Evolutionary conservation across 2,888 invertebrate species (phyloP).

Genomic region (Papilio gigon): DNA sequence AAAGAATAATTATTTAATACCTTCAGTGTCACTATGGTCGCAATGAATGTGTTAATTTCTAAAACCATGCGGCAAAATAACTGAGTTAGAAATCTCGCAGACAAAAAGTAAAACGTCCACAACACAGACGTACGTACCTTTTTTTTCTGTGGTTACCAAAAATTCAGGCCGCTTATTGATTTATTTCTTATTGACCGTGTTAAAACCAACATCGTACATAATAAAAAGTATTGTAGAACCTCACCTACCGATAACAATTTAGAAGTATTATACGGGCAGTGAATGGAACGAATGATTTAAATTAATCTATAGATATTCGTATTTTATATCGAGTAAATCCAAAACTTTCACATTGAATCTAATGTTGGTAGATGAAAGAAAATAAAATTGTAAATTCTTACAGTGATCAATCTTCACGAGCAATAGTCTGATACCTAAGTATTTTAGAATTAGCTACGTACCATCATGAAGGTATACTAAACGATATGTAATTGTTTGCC

Average conservation of each 20-base stretch:
- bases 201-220: conserved; percentile 21
- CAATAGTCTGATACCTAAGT: conserved; percentile 6
- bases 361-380: not conserved
- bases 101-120: conserved; percentile 6
- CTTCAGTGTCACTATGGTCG: not conserved
- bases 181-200: conserved; percentile 22
- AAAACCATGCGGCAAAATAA: not conserved
- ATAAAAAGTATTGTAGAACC: conserved; percentile 16
- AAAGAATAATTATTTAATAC: not conserved
- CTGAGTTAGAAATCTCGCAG: not conserved
- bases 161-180: conserved; percentile 23
- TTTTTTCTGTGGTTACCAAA: conserved; percentile 13
- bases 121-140: conserved; percentile 13
- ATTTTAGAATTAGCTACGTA: conserved; percentile 29
- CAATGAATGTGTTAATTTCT: not conserved
- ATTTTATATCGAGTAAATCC: conserved; percentile 2
- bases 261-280: not conserved
- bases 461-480: conserved; percentile 10
- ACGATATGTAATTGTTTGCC: conserved; percentile 35
- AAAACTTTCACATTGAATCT: not conserved
- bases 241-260: conserved; percentile 8
- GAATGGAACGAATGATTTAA: conserved; percentile 5
- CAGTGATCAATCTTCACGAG: not conserved
- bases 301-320: conserved; percentile 8
- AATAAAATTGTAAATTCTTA: not conserved